Conservation (phyloP, 1,140 invertebrate species). For the Drosophila tristis region DNA sequence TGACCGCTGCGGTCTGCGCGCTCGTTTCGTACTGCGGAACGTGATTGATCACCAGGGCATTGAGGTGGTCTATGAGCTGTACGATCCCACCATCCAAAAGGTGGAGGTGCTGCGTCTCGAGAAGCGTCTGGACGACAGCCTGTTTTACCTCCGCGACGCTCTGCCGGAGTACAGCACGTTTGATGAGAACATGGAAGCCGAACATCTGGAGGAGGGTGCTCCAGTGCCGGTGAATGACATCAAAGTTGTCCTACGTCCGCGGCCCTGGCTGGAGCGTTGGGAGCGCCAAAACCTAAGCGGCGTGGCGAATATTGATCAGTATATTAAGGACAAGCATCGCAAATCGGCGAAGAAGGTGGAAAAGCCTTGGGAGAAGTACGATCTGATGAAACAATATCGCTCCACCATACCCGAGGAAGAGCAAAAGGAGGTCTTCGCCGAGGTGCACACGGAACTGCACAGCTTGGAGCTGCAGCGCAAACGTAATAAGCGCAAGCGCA, state of each 20-base stretch:
- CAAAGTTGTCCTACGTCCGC: conserved; percentile 93
- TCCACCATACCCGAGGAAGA: conserved; percentile 94
- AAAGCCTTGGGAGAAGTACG: conserved; percentile 95
- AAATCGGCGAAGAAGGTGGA: conserved; percentile 86
- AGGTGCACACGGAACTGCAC: conserved; percentile 91
- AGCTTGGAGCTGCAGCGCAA: conserved; percentile 88
- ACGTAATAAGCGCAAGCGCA: conserved; percentile 88
- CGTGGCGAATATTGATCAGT: conserved; percentile 87
- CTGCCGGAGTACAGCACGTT: conserved; percentile 96
- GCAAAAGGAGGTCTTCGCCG: conserved; percentile 92
- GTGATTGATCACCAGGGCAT: conserved; percentile 95
- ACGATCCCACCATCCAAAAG: conserved; percentile 95
- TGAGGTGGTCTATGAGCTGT: conserved; percentile 92
- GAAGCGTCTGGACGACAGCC: conserved; percentile 95
- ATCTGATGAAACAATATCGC: conserved; percentile 97
- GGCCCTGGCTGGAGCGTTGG: conserved; percentile 94
- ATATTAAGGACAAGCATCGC: conserved; percentile 87
- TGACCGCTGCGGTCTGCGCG: conserved; percentile 90
- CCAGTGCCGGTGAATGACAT: conserved; percentile 94
- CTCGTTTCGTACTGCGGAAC: conserved; percentile 95
- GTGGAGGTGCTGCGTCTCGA: conserved; percentile 96
- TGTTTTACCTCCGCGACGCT: conserved; percentile 97
- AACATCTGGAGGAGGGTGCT: conserved; percentile 90
- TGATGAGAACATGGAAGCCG: conserved; percentile 95
- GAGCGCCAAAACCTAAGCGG: conserved; percentile 92